Evolutionary conservation across 2,113 vertebrate species (phyloP).

Genomic region (Hirundichthys speculiger): DNA sequence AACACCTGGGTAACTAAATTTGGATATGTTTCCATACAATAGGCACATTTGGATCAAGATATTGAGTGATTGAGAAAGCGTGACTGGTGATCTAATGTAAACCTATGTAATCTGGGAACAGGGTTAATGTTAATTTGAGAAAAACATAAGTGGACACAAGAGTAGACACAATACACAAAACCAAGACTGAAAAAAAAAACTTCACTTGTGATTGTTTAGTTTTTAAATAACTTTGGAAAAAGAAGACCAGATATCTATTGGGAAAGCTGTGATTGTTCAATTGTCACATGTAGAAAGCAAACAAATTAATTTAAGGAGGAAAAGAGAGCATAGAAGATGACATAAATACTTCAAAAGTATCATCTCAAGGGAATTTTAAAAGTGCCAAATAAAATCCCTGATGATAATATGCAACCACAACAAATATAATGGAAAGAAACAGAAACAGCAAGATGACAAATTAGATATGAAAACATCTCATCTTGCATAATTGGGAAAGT

Average conservation of each 20-base stretch:
- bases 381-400: constrained; percentile 23
- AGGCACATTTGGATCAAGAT: constrained; percentile 77
- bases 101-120: background rate
- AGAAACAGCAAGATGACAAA: constrained; percentile 24
- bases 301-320: constrained; percentile 11
- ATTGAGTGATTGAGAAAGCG: constrained; percentile 48
- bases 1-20: constrained; percentile 70
- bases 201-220: background rate
- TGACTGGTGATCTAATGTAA: background rate
- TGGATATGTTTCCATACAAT: constrained; percentile 77
- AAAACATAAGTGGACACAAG: background rate
- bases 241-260: constrained; percentile 7
- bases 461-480: constrained; percentile 24
- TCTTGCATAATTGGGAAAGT: constrained; percentile 20
- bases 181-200: background rate
- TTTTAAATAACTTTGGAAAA: constrained; percentile 20
- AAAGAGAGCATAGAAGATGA: constrained; percentile 20
- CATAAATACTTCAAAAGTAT: constrained; percentile 40
- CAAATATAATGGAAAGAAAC: constrained; percentile 57
- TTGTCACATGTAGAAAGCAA: constrained; percentile 11
- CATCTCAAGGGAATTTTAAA: constrained; percentile 32
- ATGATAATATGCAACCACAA: constrained; percentile 40
- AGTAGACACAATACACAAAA: constrained; percentile 2
- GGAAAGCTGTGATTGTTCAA: constrained; percentile 29
- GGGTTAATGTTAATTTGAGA: background rate